A percentile compares a stretch with the other conserved stretches of the same genome.
phyloP scores from a whole-genome alignment of 2,888 invertebrate genomes.

The Fragum sueziense region DNA sequence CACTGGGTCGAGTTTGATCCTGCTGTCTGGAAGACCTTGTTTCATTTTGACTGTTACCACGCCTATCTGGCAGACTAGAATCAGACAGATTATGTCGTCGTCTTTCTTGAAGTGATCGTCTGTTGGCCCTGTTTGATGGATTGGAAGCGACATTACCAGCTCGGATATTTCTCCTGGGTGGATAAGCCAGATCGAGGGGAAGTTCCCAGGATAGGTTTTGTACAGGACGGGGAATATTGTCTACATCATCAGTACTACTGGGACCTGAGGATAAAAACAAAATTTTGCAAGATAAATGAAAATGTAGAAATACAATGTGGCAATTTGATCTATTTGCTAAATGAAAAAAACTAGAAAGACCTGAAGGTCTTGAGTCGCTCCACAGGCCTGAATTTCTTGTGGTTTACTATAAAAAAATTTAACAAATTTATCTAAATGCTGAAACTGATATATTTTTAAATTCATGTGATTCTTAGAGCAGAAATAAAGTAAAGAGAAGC shows the following conservation, averaged over 20 bases:
- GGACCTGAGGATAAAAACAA: background rate
- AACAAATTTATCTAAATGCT: no score
- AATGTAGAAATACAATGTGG: no score
- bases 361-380: no score
- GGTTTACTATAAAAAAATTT: no score
- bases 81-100: constrained; percentile 70
- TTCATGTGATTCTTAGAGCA: no score
- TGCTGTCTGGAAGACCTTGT: constrained; percentile 39
- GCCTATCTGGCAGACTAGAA: constrained; percentile 55
- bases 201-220: constrained; percentile 56
- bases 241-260: constrained; percentile 4
- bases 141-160: constrained; percentile 47
- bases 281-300: no score
- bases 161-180: constrained; percentile 42
- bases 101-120: constrained; percentile 62
- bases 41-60: constrained; percentile 22
- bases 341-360: no score
- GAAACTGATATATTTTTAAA: no score
- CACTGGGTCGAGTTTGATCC: constrained; percentile 13
- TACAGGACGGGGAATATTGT: constrained; percentile 20
- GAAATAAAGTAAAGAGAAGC: no score
- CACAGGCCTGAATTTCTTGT: no score
- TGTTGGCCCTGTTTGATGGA: constrained; percentile 5
- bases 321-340: no score
- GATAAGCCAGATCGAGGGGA: constrained; percentile 54